These are phyloP conservation scores for Drosophila oshimai DNA, from an alignment of 1,140 invertebrate species.

Conservation along the genomic window DNA sequence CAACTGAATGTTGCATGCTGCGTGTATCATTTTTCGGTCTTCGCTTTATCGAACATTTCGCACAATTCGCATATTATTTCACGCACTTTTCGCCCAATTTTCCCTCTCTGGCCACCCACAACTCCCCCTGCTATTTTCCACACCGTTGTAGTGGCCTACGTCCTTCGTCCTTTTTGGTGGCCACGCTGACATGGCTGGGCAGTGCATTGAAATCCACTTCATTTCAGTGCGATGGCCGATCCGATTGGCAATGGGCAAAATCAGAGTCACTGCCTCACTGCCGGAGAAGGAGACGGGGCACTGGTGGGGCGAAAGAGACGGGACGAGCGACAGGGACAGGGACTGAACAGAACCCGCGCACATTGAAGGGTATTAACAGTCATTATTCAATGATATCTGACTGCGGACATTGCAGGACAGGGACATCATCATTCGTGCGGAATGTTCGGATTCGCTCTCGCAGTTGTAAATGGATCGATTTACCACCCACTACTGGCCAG, in stretches of 20 bases:
- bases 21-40: not conserved
- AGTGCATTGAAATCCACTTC: slow-evolving; percentile 80
- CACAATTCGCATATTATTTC: slow-evolving; percentile 74
- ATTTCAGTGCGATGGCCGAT: slow-evolving; percentile 55
- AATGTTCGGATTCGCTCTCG: slow-evolving; percentile 50
- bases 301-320: not conserved
- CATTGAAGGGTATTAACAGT: slow-evolving; percentile 83
- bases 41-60: slow-evolving; percentile 56
- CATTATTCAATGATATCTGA: slow-evolving; percentile 83
- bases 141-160: not conserved
- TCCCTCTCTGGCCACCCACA: not conserved
- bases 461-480: slow-evolving; percentile 74
- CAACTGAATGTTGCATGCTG: not conserved
- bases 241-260: slow-evolving; percentile 44
- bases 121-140: slow-evolving; percentile 25
- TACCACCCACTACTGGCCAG: not conserved
- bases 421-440: slow-evolving; percentile 78
- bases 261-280: slow-evolving; percentile 34
- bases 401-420: slow-evolving; percentile 76
- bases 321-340: slow-evolving; percentile 6
- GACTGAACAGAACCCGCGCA: slow-evolving; percentile 19
- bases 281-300: not conserved
- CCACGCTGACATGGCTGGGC: slow-evolving; percentile 41
- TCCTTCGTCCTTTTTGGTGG: slow-evolving; percentile 11
- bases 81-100: slow-evolving; percentile 31